Evolutionary conservation across 2,888 invertebrate species (phyloP).

Genomic region (Chalcosyrphus nemorum): DNA sequence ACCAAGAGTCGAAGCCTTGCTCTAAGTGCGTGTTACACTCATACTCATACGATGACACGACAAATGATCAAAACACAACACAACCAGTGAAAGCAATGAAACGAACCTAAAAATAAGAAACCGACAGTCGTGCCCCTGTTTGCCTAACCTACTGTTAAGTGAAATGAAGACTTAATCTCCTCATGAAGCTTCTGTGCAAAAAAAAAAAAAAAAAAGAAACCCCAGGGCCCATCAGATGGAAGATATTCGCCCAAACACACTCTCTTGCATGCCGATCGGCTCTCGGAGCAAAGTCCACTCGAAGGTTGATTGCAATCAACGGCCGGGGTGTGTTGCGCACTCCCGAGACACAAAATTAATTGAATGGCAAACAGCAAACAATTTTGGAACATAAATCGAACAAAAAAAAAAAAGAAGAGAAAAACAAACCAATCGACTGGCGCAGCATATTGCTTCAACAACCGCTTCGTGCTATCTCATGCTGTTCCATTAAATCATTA

Average conservation of each 20-base stretch:
- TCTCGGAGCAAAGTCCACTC: background rate
- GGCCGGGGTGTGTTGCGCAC: constrained; percentile 21
- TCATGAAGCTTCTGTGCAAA: background rate
- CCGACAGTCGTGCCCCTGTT: background rate
- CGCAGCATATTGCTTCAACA: constrained; percentile 25
- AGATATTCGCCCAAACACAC: background rate
- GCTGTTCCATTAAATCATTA: constrained; percentile 56
- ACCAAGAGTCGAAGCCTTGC: too few species aligned
- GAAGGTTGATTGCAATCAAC: constrained; percentile 32
- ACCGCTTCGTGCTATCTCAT: constrained; percentile 3
- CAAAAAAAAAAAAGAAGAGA: constrained; percentile 4
- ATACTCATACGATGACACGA: too few species aligned
- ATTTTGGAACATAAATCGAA: constrained; percentile 40
- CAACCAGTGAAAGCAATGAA: too few species aligned
- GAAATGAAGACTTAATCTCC: background rate
- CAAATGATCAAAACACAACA: too few species aligned
- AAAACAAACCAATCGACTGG: constrained; percentile 18
- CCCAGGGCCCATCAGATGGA: background rate
- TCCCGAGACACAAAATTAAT: constrained; percentile 38
- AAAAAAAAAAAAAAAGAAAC: background rate
- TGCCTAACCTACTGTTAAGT: background rate
- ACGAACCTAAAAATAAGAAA: too few species aligned
- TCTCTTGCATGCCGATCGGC: background rate
- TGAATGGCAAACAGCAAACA: constrained; percentile 40
- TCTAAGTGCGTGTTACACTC: too few species aligned